Evolutionary conservation across 1,140 invertebrate species (phyloP).

Genomic region (Aphelenchoides avenae): DNA sequence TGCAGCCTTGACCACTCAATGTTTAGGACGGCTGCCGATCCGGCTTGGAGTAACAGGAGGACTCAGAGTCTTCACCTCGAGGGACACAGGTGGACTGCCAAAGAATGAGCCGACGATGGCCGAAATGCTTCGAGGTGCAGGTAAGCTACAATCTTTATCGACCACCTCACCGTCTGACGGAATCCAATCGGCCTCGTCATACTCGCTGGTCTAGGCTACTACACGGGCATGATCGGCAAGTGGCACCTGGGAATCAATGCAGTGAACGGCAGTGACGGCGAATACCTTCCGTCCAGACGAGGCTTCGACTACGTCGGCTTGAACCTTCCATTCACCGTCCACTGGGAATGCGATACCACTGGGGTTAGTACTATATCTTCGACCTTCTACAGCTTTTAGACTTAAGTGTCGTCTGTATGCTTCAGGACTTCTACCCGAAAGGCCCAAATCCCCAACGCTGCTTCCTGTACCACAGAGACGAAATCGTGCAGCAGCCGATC

Average conservation of each 20-base stretch:
- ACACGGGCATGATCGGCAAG: conserved; percentile 34
- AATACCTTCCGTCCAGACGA: conserved; percentile 40
- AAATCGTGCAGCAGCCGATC: conserved; percentile 59
- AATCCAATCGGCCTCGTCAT: no score
- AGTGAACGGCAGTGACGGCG: conserved; percentile 35
- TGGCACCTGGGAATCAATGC: conserved; percentile 52
- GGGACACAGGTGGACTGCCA: conserved; percentile 22
- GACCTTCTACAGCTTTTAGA: no score
- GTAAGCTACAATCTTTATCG: conserved; percentile 9
- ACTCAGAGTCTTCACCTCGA: conserved; percentile 15
- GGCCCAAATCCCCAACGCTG: conserved; percentile 35
- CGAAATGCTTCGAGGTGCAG: conserved; percentile 27
- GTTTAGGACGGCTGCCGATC: conserved; percentile 28
- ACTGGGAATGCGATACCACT: conserved; percentile 15
- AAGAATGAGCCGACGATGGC: conserved; percentile 31
- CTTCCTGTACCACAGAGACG: conserved; percentile 56
- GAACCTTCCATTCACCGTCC: conserved; percentile 41
- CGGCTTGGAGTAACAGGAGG: conserved; percentile 24
- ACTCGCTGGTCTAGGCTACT: no score
- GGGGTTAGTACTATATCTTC: no score
- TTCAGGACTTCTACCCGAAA: conserved; percentile 20
- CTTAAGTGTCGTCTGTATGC: no score
- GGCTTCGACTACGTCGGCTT: conserved; percentile 54
- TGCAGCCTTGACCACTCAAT: no score
- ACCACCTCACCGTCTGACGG: no score